Conservation (phyloP, 2,113 vertebrate genomes). For the Gavia stellata region DNA sequence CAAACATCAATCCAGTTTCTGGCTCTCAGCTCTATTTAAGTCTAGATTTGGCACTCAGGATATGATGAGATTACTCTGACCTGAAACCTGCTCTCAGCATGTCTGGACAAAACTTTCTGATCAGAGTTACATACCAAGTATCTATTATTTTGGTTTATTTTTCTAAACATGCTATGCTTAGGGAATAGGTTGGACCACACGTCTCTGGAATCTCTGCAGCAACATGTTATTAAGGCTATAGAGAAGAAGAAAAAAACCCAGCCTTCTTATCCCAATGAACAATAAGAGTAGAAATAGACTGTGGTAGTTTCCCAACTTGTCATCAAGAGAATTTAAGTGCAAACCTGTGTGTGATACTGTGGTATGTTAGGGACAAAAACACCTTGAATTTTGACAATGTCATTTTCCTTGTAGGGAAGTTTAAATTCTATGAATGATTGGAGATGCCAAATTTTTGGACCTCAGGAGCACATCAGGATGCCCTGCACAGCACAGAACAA, state of each 20-base stretch:
- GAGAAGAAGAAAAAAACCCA: neutral
- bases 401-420: neutral
- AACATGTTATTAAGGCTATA: neutral
- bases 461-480: neutral
- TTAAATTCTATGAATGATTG: neutral
- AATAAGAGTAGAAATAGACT: neutral
- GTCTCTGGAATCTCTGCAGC: neutral
- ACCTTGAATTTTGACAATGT: neutral
- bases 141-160: neutral
- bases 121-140: neutral
- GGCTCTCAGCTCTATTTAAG: neutral
- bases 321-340: neutral
- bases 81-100: neutral
- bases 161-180: neutral
- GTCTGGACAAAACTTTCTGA: constrained; percentile 8
- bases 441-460: neutral
- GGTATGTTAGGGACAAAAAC: neutral
- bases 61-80: neutral
- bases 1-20: neutral
- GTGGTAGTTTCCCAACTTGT: neutral
- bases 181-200: neutral
- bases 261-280: neutral
- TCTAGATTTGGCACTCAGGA: neutral
- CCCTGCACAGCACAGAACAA: neutral
- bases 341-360: neutral